A percentile compares a stretch with the other conserved stretches of the same genome.
Evolutionary conservation across 2,888 invertebrate species (phyloP).

Genomic region (Rhamnusium bicolor): DNA sequence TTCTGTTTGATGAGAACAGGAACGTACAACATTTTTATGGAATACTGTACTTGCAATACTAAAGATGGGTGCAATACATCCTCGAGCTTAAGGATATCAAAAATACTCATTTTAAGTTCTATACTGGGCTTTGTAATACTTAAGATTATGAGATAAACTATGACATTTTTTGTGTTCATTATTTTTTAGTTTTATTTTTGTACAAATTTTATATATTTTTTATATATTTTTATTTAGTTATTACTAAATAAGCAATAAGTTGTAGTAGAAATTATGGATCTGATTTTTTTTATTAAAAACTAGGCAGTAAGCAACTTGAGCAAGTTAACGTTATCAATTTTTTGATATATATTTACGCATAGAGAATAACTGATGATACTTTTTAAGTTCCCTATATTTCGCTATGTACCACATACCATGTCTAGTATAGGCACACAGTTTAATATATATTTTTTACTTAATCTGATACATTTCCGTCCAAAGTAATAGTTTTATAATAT

Average conservation of each 20-base stretch:
- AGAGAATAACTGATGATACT: neutral
- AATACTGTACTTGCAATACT: constrained; percentile 93
- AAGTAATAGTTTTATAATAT: neutral
- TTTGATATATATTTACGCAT: neutral
- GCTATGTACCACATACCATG: neutral
- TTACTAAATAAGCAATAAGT: neutral
- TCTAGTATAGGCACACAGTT: neutral
- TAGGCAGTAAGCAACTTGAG: neutral
- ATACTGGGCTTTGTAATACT: constrained; percentile 34
- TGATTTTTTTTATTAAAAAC: constrained; percentile 2
- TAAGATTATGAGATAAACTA: constrained; percentile 35
- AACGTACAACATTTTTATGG: constrained; percentile 94
- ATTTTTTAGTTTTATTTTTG: constrained; percentile 22
- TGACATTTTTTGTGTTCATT: neutral
- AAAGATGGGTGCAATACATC: constrained; percentile 90
- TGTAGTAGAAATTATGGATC: neutral
- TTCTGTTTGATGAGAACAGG: constrained; percentile 93
- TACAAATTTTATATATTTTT: constrained; percentile 18
- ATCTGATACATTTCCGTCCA: neutral
- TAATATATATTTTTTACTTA: neutral
- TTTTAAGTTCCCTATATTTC: neutral
- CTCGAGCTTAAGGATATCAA: constrained; percentile 46
- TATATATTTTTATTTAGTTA: neutral
- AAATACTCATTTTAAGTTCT: constrained; percentile 39
- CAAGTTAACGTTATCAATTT: neutral